phyloP scores from a whole-genome alignment of 2,113 vertebrate genomes.

The Budorcas taxicolor region DNA sequence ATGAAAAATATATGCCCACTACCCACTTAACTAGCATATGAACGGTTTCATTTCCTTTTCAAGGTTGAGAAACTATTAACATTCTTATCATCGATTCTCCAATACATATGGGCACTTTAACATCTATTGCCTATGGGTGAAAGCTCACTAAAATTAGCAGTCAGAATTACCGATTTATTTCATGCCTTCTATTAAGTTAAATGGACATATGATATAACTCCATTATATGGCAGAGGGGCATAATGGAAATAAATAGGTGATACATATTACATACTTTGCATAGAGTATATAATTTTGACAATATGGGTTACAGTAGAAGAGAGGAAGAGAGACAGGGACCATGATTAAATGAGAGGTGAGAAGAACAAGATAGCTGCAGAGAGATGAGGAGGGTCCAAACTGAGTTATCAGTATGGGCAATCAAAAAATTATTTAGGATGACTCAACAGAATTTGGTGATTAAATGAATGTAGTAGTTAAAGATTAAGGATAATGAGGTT shows the following conservation, averaged over 20 bases:
- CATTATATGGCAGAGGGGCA: not conserved
- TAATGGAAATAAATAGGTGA: not conserved
- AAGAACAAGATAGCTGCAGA: not conserved
- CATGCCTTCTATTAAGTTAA: not conserved
- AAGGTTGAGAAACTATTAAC: slow-evolving; percentile 3
- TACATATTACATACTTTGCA: not conserved
- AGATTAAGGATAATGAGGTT: not conserved
- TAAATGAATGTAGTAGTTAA: not conserved
- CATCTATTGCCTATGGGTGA: not conserved
- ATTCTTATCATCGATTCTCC: not conserved
- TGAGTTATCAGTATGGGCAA: not conserved
- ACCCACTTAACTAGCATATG: not conserved
- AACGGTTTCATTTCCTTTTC: not conserved
- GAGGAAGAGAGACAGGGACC: not conserved
- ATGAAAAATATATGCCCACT: not conserved
- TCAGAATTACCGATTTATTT: not conserved
- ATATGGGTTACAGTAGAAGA: not conserved
- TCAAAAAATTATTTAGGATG: not conserved
- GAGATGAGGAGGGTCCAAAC: not conserved
- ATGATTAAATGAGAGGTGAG: not conserved
- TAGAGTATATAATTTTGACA: not conserved
- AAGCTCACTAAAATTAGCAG: not conserved
- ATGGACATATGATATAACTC: not conserved
- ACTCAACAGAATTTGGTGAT: not conserved
- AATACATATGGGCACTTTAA: not conserved